Conservation (phyloP, 2,888 invertebrate genomes). For the Monoplex corrugatus region DNA sequence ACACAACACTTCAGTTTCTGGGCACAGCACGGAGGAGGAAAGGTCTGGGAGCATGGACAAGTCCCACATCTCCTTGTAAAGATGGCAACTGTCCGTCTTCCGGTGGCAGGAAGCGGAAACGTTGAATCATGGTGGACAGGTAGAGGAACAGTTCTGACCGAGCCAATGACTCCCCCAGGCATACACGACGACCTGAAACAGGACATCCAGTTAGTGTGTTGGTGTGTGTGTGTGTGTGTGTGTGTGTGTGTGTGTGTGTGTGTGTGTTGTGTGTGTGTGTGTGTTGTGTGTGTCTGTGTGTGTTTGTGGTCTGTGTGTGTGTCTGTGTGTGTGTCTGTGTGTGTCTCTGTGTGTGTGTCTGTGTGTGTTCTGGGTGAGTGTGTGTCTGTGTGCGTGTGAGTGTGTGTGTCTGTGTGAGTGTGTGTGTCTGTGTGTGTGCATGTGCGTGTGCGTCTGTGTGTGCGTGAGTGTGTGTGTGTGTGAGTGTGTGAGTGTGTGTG, state of each 20-base stretch:
- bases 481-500: not conserved
- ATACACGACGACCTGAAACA: slow-evolving; percentile 29
- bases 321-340: no score
- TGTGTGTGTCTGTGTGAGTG: not conserved
- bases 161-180: slow-evolving; percentile 48
- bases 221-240: no score
- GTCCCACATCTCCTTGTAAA: slow-evolving; percentile 29
- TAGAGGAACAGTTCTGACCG: slow-evolving; percentile 50
- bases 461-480: not conserved
- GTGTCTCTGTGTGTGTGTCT: no score
- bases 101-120: slow-evolving; percentile 48
- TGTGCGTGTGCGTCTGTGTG: not conserved
- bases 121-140: slow-evolving; percentile 45
- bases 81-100: slow-evolving; percentile 31
- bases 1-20: not conserved
- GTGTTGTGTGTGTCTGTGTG: no score
- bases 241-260: no score
- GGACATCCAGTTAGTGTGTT: no score
- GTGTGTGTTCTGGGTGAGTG: no score
- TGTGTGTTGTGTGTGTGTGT: no score
- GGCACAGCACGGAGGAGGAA: slow-evolving; percentile 17
- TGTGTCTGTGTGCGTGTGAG: no score
- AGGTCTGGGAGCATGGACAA: slow-evolving; percentile 12
- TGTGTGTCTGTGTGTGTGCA: not conserved
- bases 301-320: no score